These are phyloP conservation scores for Clinocottus analis DNA, from an alignment of 2,113 vertebrate genomes.

Conservation along the genomic window DNA sequence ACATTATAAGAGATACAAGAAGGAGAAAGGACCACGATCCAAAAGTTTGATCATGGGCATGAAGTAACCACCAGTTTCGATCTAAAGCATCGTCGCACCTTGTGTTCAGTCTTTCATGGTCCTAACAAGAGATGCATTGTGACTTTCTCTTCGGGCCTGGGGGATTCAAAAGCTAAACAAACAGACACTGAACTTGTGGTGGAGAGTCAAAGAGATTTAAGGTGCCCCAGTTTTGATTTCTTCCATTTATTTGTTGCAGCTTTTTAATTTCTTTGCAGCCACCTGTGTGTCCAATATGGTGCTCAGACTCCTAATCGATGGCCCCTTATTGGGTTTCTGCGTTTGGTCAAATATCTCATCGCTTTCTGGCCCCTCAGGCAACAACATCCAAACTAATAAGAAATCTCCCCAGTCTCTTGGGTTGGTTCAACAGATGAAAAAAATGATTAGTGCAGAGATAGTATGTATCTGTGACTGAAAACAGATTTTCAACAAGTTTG, in stretches of 20 bases:
- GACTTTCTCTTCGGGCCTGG: slow-evolving; percentile 27
- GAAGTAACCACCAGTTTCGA: slow-evolving; percentile 5
- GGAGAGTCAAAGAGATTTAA: slow-evolving; percentile 53
- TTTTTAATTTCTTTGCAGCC: slow-evolving; percentile 81
- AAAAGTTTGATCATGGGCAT: not conserved
- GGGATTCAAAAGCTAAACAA: slow-evolving; percentile 42
- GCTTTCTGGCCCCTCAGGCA: slow-evolving; percentile 74
- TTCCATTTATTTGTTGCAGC: slow-evolving; percentile 70
- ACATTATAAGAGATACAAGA: not conserved
- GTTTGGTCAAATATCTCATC: slow-evolving; percentile 83
- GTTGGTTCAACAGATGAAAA: slow-evolving; percentile 70
- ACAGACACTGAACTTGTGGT: slow-evolving; percentile 38
- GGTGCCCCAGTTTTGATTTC: slow-evolving; percentile 58
- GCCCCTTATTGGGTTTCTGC: slow-evolving; percentile 83
- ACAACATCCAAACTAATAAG: slow-evolving; percentile 83
- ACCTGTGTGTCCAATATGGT: slow-evolving; percentile 81
- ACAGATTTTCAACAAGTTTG: slow-evolving; percentile 65
- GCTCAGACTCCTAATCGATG: slow-evolving; percentile 83
- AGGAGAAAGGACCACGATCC: not conserved
- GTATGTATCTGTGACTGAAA: slow-evolving; percentile 72
- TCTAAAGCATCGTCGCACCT: not conserved
- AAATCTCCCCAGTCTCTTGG: slow-evolving; percentile 74
- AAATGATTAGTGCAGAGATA: slow-evolving; percentile 71
- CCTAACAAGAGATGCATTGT: slow-evolving; percentile 26
- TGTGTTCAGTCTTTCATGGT: slow-evolving; percentile 19